Evolutionary conservation across 2,113 vertebrate genomes (phyloP).

Genomic region (Rhineura floridana): DNA sequence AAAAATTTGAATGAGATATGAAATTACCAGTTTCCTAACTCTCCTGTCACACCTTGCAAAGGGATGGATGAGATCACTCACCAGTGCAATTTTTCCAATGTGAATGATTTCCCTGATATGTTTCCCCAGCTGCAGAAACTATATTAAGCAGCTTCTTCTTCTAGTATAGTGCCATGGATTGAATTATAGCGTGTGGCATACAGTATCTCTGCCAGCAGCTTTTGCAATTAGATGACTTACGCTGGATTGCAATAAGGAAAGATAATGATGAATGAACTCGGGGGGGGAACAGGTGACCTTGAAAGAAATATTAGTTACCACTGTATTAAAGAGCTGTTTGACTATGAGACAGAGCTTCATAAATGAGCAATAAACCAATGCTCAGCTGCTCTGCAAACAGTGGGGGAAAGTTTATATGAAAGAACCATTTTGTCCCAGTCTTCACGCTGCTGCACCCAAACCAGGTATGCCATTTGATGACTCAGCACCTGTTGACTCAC

Average conservation of each 20-base stretch:
- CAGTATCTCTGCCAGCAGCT: not conserved
- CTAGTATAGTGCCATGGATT: not conserved
- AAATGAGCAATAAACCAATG: not conserved
- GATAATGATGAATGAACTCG: conserved; percentile 11
- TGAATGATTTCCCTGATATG: not conserved
- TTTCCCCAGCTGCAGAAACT: conserved; percentile 28
- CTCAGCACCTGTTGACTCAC: not conserved
- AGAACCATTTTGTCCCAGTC: not conserved
- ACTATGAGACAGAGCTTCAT: not conserved
- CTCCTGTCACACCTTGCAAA: not conserved
- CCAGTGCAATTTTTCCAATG: conserved; percentile 10
- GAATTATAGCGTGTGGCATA: conserved; percentile 17
- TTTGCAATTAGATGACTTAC: not conserved
- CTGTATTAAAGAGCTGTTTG: not conserved
- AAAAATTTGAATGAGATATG: not conserved
- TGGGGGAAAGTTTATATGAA: not conserved
- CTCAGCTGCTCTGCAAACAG: not conserved
- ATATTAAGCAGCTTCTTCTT: conserved; percentile 7
- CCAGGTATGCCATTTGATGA: not conserved
- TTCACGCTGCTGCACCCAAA: not conserved
- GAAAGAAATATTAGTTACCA: not conserved
- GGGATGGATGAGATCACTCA: conserved; percentile 7
- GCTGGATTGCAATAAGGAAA: not conserved
- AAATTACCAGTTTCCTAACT: conserved; percentile 4
- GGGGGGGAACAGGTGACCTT: not conserved